Evolutionary conservation across 2,797 vertebrate genomes (phyloP).

Genomic region (Acestrorhynchus altus): DNA sequence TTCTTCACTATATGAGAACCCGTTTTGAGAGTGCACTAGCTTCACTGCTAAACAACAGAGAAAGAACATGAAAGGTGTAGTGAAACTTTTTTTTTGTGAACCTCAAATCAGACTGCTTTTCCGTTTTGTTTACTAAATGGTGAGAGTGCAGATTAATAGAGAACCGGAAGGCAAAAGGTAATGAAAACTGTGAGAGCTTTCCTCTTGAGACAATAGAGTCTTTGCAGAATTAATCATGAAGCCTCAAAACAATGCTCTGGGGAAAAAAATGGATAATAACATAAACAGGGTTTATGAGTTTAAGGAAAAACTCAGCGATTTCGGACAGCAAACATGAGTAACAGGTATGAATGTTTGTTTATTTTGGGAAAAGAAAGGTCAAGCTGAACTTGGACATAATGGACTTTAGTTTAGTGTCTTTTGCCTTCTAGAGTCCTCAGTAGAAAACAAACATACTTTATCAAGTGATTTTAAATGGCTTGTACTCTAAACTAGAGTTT

Average conservation of each 20-base stretch:
- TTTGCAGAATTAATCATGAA: slow-evolving; percentile 49
- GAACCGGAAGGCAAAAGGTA: slow-evolving; percentile 50
- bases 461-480: not conserved
- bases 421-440: not conserved
- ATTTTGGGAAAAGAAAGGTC: not conserved
- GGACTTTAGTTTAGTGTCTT: not conserved
- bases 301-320: slow-evolving; percentile 9
- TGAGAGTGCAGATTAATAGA: slow-evolving; percentile 51
- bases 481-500: not conserved
- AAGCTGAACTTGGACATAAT: not conserved
- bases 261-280: slow-evolving; percentile 8
- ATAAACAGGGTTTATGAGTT: slow-evolving; percentile 26
- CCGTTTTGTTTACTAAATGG: slow-evolving; percentile 51
- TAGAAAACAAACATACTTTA: not conserved
- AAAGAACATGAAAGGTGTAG: not conserved
- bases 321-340: slow-evolving; percentile 11
- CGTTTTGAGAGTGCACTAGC: not conserved
- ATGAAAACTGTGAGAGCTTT: slow-evolving; percentile 46
- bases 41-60: not conserved
- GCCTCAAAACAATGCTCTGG: slow-evolving; percentile 28
- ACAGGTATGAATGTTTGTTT: slow-evolving; percentile 5
- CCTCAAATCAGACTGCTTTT: slow-evolving; percentile 26
- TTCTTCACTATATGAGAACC: not conserved
- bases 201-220: slow-evolving; percentile 48
- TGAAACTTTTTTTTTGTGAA: slow-evolving; percentile 25